Percentiles rank a stretch among this genome's conserved stretches.
Conservation (phyloP, 2,888 invertebrate species). For the Rhimphoctona megacephalus region DNA sequence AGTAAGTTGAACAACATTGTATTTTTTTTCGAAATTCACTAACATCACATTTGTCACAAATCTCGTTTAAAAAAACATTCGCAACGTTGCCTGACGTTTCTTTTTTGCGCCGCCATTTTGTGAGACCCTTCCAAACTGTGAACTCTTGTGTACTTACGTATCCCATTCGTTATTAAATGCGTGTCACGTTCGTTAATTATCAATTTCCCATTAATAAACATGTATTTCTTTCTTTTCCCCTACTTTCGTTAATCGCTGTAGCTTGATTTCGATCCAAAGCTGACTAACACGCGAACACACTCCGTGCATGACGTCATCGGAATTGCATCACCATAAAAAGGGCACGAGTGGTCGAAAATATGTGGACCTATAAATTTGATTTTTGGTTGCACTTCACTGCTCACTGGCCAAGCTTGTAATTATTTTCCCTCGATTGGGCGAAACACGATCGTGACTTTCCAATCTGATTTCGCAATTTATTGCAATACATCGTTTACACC, state of each 20-base stretch:
- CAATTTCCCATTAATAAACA: background rate
- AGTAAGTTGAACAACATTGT: conserved; percentile 87
- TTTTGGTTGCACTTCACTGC: conserved; percentile 36
- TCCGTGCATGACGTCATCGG: conserved; percentile 58
- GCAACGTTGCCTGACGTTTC: conserved; percentile 16
- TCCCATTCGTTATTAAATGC: background rate
- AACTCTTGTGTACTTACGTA: background rate
- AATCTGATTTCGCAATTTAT: conserved; percentile 55
- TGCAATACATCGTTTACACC: conserved; percentile 35
- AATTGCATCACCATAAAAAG: conserved; percentile 58
- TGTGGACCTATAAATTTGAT: conserved; percentile 37
- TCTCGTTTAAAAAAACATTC: conserved; percentile 21
- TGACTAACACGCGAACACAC: conserved; percentile 10
- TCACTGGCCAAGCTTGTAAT: conserved; percentile 10
- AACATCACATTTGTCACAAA: background rate
- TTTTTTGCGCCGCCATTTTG: conserved; percentile 76
- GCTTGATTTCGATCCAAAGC: conserved; percentile 10
- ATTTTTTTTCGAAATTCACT: conserved; percentile 3
- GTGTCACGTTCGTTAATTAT: conserved; percentile 17
- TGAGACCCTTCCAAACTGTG: conserved; percentile 55
- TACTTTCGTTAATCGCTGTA: conserved; percentile 14
- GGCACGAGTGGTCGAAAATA: conserved; percentile 32
- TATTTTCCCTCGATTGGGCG: background rate
- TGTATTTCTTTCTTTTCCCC: background rate
- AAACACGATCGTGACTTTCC: conserved; percentile 21